Evolutionary conservation across 2,888 invertebrate genomes (phyloP).

Genomic region (Catocala nupta): DNA sequence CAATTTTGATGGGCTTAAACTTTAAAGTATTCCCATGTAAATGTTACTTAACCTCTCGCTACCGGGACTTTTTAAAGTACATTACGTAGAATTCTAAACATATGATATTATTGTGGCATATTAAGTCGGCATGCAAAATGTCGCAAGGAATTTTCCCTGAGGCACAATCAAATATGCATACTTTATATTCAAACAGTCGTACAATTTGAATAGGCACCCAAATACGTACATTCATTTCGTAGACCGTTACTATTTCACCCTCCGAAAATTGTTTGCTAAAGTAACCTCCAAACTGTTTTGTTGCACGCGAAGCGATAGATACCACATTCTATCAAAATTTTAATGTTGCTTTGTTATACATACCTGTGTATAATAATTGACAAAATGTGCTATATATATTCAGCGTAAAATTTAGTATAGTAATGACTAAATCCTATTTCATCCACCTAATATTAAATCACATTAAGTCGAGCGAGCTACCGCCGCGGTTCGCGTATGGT

Average conservation of each 20-base stretch:
- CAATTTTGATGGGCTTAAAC: conserved; percentile 28
- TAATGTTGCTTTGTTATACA: conserved; percentile 22
- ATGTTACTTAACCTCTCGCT: background rate
- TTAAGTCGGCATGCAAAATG: conserved; percentile 4
- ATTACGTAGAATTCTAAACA: background rate
- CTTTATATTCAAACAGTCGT: conserved; percentile 39
- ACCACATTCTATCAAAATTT: conserved; percentile 37
- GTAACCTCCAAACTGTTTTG: conserved; percentile 49
- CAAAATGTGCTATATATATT: background rate
- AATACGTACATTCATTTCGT: conserved; percentile 41
- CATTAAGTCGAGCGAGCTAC: conserved; percentile 29
- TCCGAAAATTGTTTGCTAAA: conserved; percentile 46
- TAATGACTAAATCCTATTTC: conserved; percentile 39
- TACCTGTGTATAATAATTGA: background rate
- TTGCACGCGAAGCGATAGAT: conserved; percentile 43
- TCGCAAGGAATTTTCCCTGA: conserved; percentile 22
- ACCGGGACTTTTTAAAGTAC: background rate
- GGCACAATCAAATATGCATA: conserved; percentile 24
- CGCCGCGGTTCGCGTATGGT: conserved; percentile 30
- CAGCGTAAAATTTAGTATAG: conserved; percentile 5
- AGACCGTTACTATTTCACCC: conserved; percentile 40
- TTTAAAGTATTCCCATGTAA: conserved; percentile 22
- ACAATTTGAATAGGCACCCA: conserved; percentile 44
- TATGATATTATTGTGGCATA: conserved; percentile 1
- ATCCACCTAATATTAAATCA: conserved; percentile 37